Evolutionary conservation across 2,797 vertebrate species (phyloP).

Genomic region (Microchirus variegatus): DNA sequence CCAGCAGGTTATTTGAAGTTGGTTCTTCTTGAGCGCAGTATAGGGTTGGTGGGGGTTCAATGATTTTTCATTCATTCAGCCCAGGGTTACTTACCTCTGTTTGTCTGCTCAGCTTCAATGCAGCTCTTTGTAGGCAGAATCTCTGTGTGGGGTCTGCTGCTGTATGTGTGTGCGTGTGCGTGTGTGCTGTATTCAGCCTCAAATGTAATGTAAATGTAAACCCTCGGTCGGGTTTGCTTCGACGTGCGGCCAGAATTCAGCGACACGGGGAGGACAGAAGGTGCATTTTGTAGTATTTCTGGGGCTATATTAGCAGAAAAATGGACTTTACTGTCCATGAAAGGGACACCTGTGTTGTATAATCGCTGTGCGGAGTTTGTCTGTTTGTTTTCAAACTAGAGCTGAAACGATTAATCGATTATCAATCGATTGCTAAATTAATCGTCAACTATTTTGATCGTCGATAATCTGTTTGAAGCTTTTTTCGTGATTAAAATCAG

Average conservation of each 20-base stretch:
- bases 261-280: conserved; percentile 20
- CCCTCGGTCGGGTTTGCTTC: conserved; percentile 44
- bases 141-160: conserved; percentile 18
- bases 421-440: too few species aligned
- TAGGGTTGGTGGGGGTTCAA: conserved; percentile 12
- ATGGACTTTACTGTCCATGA: too few species aligned
- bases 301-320: too few species aligned
- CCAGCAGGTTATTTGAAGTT: conserved; percentile 59
- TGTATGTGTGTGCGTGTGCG: conserved; percentile 16
- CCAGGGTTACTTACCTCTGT: conserved; percentile 52
- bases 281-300: too few species aligned
- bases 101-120: conserved; percentile 48
- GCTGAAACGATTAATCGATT: too few species aligned
- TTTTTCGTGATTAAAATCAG: too few species aligned
- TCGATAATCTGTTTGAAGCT: too few species aligned
- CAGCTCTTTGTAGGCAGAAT: conserved; percentile 55
- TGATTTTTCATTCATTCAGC: conserved; percentile 38
- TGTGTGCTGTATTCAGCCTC: conserved; percentile 29
- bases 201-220: conserved; percentile 1
- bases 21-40: conserved; percentile 9
- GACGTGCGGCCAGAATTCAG: conserved; percentile 46
- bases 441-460: too few species aligned
- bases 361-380: too few species aligned
- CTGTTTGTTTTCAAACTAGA: too few species aligned
- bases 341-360: too few species aligned